Base-by-base conservation (phyloP, 2,888 invertebrate genomes). In the Flabesymbios commensalis region DNA sequence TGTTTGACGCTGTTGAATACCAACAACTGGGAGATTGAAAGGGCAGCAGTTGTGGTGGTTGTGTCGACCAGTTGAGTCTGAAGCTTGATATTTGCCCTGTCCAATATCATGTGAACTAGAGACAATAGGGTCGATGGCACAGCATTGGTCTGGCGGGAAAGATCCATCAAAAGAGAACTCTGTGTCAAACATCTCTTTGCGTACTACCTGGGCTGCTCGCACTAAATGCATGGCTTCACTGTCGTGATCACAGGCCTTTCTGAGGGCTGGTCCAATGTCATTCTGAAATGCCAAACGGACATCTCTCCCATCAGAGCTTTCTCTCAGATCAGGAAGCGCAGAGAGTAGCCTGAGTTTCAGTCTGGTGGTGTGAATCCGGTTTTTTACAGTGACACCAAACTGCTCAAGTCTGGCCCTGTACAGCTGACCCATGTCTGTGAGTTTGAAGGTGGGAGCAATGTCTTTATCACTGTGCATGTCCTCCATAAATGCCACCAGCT, bases 1-100 rank as follows among this genome's bases (percentile, higher is more conserved):
- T 45, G 45, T 45, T 45, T 45, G 45, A 45, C 45, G 22, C 17
- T 45, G 45, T 45, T 45, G 45, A 45, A 45, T 45, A 45, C 45
- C 22, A 45, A 22, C 45, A 45, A 22, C 45, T 45, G 45, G 17
- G 45, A 45, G 7, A 45, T 19, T 10, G 45, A 17, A 10, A 17
- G 19, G 19, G 45, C 45, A 7, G 45, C 45, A 45, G 14, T 45
- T 17, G 45, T 45, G 19, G 45, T 19, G 19, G 45, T 7, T 45
- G 14, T 19, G 14, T 45, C 22, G 17, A 17, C 17, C 10, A 7
- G 7, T 19, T 45, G 17, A 17, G 45, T 7, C 22, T 45, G 45
- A 22, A 17, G 17, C 45, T 45, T 45, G 14, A 45, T 17, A 19
- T 45, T 45, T 7, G 45, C 17, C 17, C 45, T 22, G 19, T 45